phyloP scores from a whole-genome alignment of 1,140 invertebrate species.

The Orchesella cincta region DNA sequence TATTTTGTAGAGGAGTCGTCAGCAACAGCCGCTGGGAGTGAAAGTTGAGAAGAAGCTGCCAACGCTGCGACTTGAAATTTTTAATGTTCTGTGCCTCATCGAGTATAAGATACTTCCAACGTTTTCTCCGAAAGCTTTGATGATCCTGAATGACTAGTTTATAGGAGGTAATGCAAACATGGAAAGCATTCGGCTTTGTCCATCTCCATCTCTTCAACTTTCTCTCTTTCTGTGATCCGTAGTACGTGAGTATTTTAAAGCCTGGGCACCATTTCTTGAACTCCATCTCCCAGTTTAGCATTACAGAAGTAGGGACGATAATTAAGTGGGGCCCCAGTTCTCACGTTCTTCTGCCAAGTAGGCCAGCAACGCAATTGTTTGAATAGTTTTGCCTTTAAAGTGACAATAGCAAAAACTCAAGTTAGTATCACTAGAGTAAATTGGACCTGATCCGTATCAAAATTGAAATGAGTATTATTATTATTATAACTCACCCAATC shows the following conservation, averaged over 20 bases:
- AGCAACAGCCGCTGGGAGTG: slow-evolving; percentile 77
- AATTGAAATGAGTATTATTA: too few relatives aligned
- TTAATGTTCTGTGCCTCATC: slow-evolving; percentile 99
- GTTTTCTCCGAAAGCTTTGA: slow-evolving; percentile 93
- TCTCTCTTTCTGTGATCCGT: slow-evolving; percentile 94
- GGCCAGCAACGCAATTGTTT: slow-evolving; percentile 95
- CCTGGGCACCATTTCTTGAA: slow-evolving; percentile 99
- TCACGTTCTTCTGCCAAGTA: slow-evolving; percentile 94
- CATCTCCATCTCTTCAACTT: slow-evolving; percentile 92
- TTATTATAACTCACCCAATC: too few relatives aligned
- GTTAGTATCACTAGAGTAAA: too few relatives aligned
- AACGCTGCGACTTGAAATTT: slow-evolving; percentile 98
- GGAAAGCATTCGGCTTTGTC: slow-evolving; percentile 99
- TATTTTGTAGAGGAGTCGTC: slow-evolving; percentile 98
- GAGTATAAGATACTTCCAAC: slow-evolving; percentile 98
- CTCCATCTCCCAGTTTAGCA: slow-evolving; percentile 99
- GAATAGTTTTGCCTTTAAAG: slow-evolving; percentile 97
- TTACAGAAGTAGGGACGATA: slow-evolving; percentile 99
- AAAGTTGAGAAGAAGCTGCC: slow-evolving; percentile 97
- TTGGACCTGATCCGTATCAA: too few relatives aligned
- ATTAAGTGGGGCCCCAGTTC: slow-evolving; percentile 97
- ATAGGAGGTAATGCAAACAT: slow-evolving; percentile 99
- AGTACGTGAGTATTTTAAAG: slow-evolving; percentile 99
- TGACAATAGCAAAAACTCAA: too few relatives aligned
- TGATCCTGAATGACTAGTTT: slow-evolving; percentile 99